Base-by-base conservation (phyloP, 1,140 invertebrate genomes). In the Anthonomus grandis region DNA sequence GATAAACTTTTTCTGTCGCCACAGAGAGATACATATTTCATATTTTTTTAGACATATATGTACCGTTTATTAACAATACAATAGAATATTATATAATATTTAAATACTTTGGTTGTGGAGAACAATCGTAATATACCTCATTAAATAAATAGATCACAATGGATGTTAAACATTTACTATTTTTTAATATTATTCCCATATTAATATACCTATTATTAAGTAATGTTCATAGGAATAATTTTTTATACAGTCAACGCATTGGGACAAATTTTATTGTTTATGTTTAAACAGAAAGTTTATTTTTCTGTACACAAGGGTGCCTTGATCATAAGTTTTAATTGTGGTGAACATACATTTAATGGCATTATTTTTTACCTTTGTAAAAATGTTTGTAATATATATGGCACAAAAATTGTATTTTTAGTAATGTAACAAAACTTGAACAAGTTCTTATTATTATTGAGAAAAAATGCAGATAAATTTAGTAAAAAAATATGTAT, bases 141-240 rank as follows among this genome's bases (percentile, higher is more conserved):
- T 22, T 60, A 53, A n/a, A 48, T 61, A 48, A 37, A 38, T 60
- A 57, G 55, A 45, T 38, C 57, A 34, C 45, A 50, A 12, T 41
- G 18, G 66, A 65, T 68, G 66, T 68, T 68, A 68, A 68, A 68
- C 66, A 68, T 68, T 68, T 68, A 68, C 46, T 56, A 46, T 63
- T 56, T 46, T 63, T 67, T 39, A 39, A 39, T 45, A 45, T 21
- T 22, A 45, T 45, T 37, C 13, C 37, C 49, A 57, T 18, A 37
- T 50, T 51, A 53, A 27, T 47, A 60, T 38, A 46, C 15, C 22
- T 12, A 41, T 52, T 44, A 46, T 54, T n/a, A 39, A 18, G 36
- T 52, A 34, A 38, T 36, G 4, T 37, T 45, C 10, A 12, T 44
- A 56, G 46, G 17, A 18, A 23, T 37, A 45, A 60, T 52, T 62